These are phyloP conservation scores for Pithys albifrons DNA, from an alignment of 2,113 vertebrate species.

Conservation along the genomic window DNA sequence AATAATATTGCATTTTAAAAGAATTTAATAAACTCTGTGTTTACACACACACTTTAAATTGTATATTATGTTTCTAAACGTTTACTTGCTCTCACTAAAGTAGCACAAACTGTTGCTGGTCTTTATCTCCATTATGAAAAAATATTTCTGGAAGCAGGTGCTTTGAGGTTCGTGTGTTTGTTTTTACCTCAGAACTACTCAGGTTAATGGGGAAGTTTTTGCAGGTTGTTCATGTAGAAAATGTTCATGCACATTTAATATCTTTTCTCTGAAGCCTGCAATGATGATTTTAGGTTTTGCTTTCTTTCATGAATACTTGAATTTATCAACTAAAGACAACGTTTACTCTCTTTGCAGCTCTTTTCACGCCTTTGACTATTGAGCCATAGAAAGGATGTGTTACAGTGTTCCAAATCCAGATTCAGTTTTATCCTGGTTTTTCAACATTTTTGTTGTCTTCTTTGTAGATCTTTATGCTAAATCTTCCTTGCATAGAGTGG, in stretches of 20 bases:
- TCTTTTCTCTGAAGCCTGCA: not conserved
- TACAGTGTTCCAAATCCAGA: not conserved
- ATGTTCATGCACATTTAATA: not conserved
- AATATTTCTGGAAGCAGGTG: not conserved
- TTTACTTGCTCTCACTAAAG: not conserved
- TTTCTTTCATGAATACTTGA: not conserved
- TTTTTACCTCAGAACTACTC: not conserved
- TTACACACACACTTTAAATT: not conserved
- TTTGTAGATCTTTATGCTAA: not conserved
- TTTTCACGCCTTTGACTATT: not conserved
- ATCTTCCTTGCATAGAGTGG: not conserved
- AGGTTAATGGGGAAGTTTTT: not conserved
- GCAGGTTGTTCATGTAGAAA: not conserved
- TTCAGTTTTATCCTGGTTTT: not conserved
- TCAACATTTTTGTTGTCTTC: not conserved
- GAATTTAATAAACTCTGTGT: not conserved
- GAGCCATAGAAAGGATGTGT: not conserved
- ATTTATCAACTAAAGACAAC: not conserved
- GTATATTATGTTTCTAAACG: not conserved
- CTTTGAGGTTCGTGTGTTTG: not conserved
- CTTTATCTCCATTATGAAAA: not conserved
- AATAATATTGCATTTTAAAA: not conserved
- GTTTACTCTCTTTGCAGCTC: not conserved
- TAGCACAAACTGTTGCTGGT: not conserved
- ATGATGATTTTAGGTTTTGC: not conserved